A percentile compares a stretch with the other conserved stretches of the same genome.
phyloP scores from a whole-genome alignment of 1,140 invertebrate species.

The Gonioctena quinquepunctata region DNA sequence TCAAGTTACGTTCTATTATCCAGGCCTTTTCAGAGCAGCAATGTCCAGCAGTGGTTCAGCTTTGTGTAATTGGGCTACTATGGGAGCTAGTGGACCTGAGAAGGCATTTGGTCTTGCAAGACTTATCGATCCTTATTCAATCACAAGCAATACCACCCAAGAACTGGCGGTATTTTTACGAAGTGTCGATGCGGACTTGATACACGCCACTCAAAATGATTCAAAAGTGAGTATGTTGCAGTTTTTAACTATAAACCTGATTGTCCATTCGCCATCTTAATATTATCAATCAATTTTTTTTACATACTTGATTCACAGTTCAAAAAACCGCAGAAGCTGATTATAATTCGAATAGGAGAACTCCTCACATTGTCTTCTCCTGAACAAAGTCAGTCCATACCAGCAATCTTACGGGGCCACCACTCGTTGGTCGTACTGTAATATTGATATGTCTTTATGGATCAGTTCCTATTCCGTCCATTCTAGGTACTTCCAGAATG shows the following conservation, averaged over 20 bases:
- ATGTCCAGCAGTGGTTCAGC: neutral
- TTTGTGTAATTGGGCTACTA: neutral
- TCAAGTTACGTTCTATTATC: neutral
- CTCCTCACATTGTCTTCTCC: neutral
- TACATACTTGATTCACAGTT: neutral
- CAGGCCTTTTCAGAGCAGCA: constrained; percentile 6
- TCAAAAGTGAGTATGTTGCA: neutral
- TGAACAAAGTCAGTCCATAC: no score
- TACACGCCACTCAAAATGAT: neutral
- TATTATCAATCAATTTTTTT: neutral
- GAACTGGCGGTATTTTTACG: neutral
- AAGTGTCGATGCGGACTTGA: neutral
- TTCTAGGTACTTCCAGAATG: no score
- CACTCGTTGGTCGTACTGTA: no score
- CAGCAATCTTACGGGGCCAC: no score
- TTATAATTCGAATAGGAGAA: no score
- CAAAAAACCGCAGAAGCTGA: neutral
- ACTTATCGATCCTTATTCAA: neutral
- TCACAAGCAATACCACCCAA: neutral
- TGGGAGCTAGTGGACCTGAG: neutral
- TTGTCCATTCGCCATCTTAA: neutral
- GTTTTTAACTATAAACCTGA: neutral
- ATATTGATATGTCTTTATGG: no score
- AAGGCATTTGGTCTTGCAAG: neutral
- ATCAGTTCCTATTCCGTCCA: no score